Conservation (phyloP, 2,797 vertebrate species). For the Amazona finschi region DNA sequence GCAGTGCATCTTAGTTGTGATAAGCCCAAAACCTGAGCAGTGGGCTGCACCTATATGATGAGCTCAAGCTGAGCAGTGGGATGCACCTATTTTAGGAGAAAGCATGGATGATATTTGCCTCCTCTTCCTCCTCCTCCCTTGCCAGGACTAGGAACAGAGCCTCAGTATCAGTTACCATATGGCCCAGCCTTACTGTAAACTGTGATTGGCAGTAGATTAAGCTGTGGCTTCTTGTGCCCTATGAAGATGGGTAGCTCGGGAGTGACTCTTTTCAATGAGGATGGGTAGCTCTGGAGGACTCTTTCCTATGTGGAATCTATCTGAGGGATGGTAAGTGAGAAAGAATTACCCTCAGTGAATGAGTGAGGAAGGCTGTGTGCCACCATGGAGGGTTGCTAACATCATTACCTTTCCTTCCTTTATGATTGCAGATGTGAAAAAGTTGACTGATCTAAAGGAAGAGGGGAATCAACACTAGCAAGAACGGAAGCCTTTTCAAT, state of each 20-base stretch:
- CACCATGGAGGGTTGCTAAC: neutral
- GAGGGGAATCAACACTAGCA: neutral
- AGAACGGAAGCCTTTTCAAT: neutral
- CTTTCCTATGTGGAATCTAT: neutral
- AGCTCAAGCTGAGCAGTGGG: neutral
- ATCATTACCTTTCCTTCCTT: neutral
- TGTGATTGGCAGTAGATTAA: neutral
- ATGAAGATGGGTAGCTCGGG: neutral
- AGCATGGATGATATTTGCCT: conserved; percentile 25
- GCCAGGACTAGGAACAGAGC: conserved; percentile 11
- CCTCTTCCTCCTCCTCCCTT: neutral
- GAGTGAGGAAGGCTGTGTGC: neutral
- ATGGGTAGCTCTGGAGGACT: neutral
- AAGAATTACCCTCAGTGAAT: neutral
- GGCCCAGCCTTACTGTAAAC: neutral
- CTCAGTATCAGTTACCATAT: neutral
- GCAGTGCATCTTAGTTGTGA: neutral
- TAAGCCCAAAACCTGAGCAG: neutral
- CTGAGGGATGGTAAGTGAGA: neutral
- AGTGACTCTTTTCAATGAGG: neutral
- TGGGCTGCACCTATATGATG: neutral
- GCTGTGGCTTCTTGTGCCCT: neutral
- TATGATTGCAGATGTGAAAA: neutral
- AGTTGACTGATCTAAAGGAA: neutral
- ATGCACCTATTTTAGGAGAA: conserved; percentile 25